Base-by-base conservation (phyloP, 2,113 vertebrate genomes). In the Anhinga rufa region DNA sequence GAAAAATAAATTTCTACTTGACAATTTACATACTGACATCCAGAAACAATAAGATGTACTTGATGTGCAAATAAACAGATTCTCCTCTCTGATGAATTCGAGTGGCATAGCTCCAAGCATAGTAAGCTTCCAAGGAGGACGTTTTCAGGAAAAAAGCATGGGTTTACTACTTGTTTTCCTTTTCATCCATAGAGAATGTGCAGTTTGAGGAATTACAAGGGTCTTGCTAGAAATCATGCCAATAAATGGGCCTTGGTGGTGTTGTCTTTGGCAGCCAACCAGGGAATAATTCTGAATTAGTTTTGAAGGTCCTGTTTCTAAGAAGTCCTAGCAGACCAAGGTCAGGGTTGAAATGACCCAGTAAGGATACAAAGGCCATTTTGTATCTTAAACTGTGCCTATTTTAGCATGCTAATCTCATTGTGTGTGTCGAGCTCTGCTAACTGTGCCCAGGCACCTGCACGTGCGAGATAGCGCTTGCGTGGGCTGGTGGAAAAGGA, bases 21-120 rank as follows among this genome's bases (percentile, higher is more conserved):
- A 88, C 60, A 93, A 85, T 94, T 95, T 96, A 81, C 83, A 92
- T 78, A 81, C 60, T 42, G 60, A 86, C 12, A 12, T 94, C 93
- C 81, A 92, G 94, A 92, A 95, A 94, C 83, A 93, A 86, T 96
- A 86, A 62, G 64, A 92, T 82, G 76, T 74, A 68, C 70, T 95
- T 86, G 46, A 82, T 90, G 62, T 94, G 88, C 92, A 96, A 94
- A 96, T 93, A 96, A 95, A 93, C 82, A 94, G 84, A 93, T 80
- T 66, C 69, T 95, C 89, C 55, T 52, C 80, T 93, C 57, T 42
- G 70, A 44, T 82, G 90, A 42, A 82, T 82, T 82, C 2, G 4
- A 88, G 42, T 89, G 95, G 80, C 93, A 6, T 11, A 60, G 58
- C 26, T 82, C 95, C 92, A 91, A 83, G 62, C 15, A 32, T 26